A percentile compares a stretch with the other conserved stretches of the same genome.
phyloP scores from a whole-genome alignment of 2,797 vertebrate species.

The Loris lydekkerianus region DNA sequence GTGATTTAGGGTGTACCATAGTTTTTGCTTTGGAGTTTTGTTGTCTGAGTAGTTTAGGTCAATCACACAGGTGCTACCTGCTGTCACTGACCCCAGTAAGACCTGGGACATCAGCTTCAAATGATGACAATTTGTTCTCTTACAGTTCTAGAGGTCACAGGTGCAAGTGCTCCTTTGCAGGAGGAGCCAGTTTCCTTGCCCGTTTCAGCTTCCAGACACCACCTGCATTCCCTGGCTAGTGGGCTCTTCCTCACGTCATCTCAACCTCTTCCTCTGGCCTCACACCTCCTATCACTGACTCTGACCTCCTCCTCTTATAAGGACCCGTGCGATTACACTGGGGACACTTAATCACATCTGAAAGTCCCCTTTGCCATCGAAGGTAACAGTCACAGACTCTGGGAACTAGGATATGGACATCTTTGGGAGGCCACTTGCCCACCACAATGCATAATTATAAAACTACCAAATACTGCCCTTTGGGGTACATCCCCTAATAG shows the following conservation, averaged over 20 bases:
- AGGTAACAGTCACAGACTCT: not conserved
- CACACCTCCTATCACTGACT: not conserved
- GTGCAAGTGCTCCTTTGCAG: not conserved
- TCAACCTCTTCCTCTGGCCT: not conserved
- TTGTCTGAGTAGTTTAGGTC: not conserved
- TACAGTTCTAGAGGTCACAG: not conserved
- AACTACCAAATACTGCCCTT: not conserved
- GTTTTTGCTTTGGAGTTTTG: not conserved
- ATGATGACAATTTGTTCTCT: not conserved
- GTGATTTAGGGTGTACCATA: not conserved
- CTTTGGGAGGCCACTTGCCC: not conserved
- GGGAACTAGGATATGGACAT: not conserved
- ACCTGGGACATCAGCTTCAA: not conserved
- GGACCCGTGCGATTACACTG: not conserved
- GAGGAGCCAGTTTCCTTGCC: not conserved
- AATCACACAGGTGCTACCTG: not conserved
- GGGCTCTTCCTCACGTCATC: not conserved
- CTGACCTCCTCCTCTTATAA: not conserved
- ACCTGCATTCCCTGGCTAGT: not conserved
- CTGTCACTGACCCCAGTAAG: not conserved
- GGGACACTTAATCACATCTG: not conserved
- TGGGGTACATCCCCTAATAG: not conserved
- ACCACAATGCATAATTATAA: not conserved
- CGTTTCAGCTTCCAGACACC: not conserved
- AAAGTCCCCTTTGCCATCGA: not conserved